phyloP scores from a whole-genome alignment of 2,888 invertebrate genomes.

The Brachyptera putata region DNA sequence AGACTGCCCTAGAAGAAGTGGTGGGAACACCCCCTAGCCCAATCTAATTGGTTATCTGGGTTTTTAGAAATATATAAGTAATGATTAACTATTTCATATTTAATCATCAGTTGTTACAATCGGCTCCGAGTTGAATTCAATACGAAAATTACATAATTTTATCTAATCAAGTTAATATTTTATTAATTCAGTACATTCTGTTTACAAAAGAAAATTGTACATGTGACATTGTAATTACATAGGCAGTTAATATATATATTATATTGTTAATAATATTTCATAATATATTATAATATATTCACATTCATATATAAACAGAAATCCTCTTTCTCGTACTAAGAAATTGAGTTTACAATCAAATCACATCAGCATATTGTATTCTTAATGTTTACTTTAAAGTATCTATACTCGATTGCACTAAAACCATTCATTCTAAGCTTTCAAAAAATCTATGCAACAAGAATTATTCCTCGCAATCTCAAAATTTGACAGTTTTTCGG shows the following conservation, averaged over 20 bases:
- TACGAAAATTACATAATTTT: too few relatives aligned
- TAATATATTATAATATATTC: slow-evolving; percentile 19
- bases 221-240: slow-evolving; percentile 32
- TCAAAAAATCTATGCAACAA: slow-evolving; percentile 21
- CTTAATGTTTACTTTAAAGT: slow-evolving; percentile 26
- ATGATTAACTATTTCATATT: too few relatives aligned
- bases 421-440: slow-evolving; percentile 29
- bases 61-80: too few relatives aligned
- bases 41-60: too few relatives aligned
- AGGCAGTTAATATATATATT: slow-evolving; percentile 32
- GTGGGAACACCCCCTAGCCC: too few relatives aligned
- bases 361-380: slow-evolving; percentile 27
- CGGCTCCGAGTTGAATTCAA: too few relatives aligned
- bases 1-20: too few relatives aligned
- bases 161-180: slow-evolving; percentile 34
- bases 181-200: slow-evolving; percentile 34
- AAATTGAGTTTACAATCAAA: slow-evolving; percentile 27
- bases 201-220: slow-evolving; percentile 34
- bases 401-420: slow-evolving; percentile 31
- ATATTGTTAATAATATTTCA: slow-evolving; percentile 24
- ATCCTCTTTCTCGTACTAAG: slow-evolving; percentile 24
- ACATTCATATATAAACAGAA: slow-evolving; percentile 32
- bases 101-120: too few relatives aligned
- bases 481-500: slow-evolving; percentile 6
- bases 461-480: neutral